Conservation (phyloP, 53 echinoderm and acorn worm genomes). For the Patiria pectinifera region DNA sequence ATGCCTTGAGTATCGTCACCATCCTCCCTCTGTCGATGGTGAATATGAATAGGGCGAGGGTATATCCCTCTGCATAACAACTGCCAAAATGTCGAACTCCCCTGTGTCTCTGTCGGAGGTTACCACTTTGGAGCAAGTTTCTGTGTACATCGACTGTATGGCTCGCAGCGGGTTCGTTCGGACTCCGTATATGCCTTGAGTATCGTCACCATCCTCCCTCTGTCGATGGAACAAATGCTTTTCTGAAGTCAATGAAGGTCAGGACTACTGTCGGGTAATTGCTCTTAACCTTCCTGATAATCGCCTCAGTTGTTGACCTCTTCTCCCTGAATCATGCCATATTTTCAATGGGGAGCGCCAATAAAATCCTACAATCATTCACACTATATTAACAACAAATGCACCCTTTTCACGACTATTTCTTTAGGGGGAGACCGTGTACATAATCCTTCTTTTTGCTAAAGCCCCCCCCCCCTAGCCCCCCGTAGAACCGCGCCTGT, state of each 20-base stretch:
- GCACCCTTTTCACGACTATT: too few relatives aligned
- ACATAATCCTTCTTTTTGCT: too few relatives aligned
- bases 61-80: constrained; percentile 16
- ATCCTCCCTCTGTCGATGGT: too few relatives aligned
- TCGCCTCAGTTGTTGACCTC: constrained; percentile 40
- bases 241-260: constrained; percentile 52
- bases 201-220: constrained; percentile 35
- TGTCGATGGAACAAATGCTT: constrained; percentile 51
- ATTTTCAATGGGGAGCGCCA: too few relatives aligned
- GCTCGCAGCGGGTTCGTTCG: constrained; percentile 25
- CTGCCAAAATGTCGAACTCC: constrained; percentile 4
- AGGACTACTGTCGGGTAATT: not conserved
- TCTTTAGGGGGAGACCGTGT: too few relatives aligned
- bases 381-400: too few relatives aligned
- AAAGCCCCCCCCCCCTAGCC: too few relatives aligned
- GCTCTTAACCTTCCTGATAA: constrained; percentile 12
- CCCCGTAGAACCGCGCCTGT: too few relatives aligned
- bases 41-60: not conserved
- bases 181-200: constrained; percentile 34
- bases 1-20: too few relatives aligned
- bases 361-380: too few relatives aligned
- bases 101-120: constrained; percentile 18
- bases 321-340: constrained; percentile 1
- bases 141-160: constrained; percentile 3
- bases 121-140: constrained; percentile 7